Evolutionary conservation across 2,113 vertebrate species (phyloP).

Genomic region (Ploceus nigricollis): DNA sequence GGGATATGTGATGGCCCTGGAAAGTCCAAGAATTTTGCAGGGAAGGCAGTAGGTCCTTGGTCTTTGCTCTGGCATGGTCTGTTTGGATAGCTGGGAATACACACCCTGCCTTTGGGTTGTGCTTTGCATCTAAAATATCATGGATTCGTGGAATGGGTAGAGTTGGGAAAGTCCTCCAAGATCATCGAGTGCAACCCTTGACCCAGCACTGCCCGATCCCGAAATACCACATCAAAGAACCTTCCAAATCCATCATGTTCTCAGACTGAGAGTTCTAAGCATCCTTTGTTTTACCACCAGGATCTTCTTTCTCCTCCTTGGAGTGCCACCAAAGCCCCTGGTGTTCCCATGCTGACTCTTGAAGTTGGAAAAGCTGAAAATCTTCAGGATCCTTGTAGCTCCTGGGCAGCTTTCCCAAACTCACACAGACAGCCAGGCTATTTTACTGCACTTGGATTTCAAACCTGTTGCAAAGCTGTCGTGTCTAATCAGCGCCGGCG

Average conservation of each 20-base stretch:
- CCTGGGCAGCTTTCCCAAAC: background rate
- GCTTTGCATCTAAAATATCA: background rate
- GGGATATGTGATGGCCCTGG: background rate
- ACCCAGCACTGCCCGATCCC: background rate
- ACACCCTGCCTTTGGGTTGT: background rate
- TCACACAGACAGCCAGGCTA: background rate
- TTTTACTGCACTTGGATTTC: background rate
- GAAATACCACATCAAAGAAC: background rate
- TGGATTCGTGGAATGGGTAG: background rate
- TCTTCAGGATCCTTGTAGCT: background rate
- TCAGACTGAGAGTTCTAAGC: background rate
- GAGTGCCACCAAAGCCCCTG: background rate
- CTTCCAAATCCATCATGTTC: background rate
- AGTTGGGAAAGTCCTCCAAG: background rate
- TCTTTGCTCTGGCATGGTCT: background rate
- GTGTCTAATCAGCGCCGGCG: background rate
- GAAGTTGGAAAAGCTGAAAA: background rate
- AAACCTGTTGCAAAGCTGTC: slow-evolving; percentile 2
- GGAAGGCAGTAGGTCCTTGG: background rate
- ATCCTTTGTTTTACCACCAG: background rate
- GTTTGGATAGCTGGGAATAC: background rate
- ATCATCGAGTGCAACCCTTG: background rate
- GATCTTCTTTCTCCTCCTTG: background rate
- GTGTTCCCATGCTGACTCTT: background rate
- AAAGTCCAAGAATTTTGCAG: background rate